A percentile compares a stretch with the other conserved stretches of the same genome.
Evolutionary conservation across 2,797 vertebrate genomes (phyloP).

Genomic region (Hoplostethus mediterraneus): DNA sequence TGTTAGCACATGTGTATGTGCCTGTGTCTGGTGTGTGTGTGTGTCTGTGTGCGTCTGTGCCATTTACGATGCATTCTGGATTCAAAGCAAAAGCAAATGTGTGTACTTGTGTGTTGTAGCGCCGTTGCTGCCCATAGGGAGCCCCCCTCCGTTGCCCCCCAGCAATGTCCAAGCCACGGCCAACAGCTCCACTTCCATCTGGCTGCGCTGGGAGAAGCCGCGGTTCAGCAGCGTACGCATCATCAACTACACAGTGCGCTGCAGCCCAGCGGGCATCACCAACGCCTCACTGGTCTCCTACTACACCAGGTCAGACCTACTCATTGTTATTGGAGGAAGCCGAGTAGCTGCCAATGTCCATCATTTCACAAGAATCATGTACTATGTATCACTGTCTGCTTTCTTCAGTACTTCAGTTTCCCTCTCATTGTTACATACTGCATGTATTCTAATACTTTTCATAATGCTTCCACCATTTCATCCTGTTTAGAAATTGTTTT

Average conservation of each 20-base stretch:
- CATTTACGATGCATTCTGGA: not conserved
- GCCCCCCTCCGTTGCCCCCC: slow-evolving; percentile 91
- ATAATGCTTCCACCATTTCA: too few relatives aligned
- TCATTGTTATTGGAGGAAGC: too few relatives aligned
- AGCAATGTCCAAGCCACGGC: slow-evolving; percentile 90
- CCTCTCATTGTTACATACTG: too few relatives aligned
- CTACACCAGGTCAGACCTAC: slow-evolving; percentile 89
- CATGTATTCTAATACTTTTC: too few relatives aligned
- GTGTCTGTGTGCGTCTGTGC: slow-evolving; percentile 1
- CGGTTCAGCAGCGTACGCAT: slow-evolving; percentile 92
- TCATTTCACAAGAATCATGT: too few relatives aligned
- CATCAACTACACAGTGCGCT: slow-evolving; percentile 96
- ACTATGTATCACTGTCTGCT: too few relatives aligned
- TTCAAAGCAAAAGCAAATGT: slow-evolving; percentile 1
- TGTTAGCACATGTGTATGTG: not conserved
- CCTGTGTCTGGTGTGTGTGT: not conserved
- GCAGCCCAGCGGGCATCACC: slow-evolving; percentile 92
- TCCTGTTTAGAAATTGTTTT: too few relatives aligned
- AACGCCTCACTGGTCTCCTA: slow-evolving; percentile 95
- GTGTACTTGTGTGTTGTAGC: slow-evolving; percentile 48
- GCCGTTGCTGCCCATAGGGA: slow-evolving; percentile 71
- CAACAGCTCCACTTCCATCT: slow-evolving; percentile 95
- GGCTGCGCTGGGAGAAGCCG: slow-evolving; percentile 96
- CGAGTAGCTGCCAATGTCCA: not conserved
- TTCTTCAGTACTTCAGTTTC: too few relatives aligned